Percentiles rank a stretch among this genome's conserved stretches.
Conservation (phyloP, 2,888 invertebrate genomes). For the Chesias legatella region DNA sequence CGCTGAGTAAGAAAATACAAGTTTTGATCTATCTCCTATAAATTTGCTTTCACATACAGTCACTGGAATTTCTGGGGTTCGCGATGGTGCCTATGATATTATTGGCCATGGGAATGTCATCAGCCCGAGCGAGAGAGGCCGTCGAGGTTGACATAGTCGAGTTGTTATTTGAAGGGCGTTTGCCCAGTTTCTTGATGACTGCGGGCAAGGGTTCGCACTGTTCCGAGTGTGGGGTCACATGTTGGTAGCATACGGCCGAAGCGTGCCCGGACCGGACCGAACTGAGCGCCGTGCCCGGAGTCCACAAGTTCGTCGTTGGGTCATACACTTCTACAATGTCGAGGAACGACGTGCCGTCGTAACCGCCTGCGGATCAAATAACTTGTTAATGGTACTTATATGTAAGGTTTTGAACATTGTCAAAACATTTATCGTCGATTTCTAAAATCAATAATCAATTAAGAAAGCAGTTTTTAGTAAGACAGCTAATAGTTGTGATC, state of each 20-base stretch:
- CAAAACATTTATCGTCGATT: too few species aligned
- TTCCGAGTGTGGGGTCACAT: constrained; percentile 74
- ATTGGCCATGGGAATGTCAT: constrained; percentile 61
- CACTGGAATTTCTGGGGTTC: constrained; percentile 40
- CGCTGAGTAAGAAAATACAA: too few species aligned
- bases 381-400: neutral
- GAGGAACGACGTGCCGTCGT: constrained; percentile 92
- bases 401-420: too few species aligned
- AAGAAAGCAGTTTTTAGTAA: too few species aligned
- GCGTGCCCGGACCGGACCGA: constrained; percentile 95
- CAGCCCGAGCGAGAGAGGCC: constrained; percentile 30
- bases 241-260: constrained; percentile 92
- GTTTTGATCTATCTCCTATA: too few species aligned
- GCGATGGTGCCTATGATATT: constrained; percentile 66
- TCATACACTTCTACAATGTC: constrained; percentile 94
- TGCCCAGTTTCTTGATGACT: constrained; percentile 38
- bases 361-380: constrained; percentile 84
- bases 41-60: constrained; percentile 21
- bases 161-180: constrained; percentile 32
- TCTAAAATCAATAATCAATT: too few species aligned
- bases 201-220: constrained; percentile 35
- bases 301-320: constrained; percentile 88
- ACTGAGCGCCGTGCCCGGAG: constrained; percentile 86
- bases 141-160: constrained; percentile 24
- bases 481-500: too few species aligned